Conservation (phyloP, 2,888 invertebrate species). For the Drosophila stalkeri region DNA sequence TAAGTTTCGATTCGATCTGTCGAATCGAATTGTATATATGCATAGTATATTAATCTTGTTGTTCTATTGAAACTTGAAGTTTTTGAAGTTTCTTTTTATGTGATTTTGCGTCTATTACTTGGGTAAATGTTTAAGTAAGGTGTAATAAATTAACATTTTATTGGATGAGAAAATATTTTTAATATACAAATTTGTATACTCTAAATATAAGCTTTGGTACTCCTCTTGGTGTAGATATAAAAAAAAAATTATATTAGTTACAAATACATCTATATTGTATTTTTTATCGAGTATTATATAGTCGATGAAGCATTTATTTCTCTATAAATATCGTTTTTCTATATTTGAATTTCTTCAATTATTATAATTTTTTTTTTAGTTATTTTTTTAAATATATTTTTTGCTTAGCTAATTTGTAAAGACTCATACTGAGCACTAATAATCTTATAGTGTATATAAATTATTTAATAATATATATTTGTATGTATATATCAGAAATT, state of each 20-base stretch:
- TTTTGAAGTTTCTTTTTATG: background rate
- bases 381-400: background rate
- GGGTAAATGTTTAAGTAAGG: background rate
- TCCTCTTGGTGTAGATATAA: background rate
- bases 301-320: background rate
- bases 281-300: background rate
- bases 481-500: background rate
- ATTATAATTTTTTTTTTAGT: background rate
- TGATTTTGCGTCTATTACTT: background rate
- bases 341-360: background rate
- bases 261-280: background rate
- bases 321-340: background rate
- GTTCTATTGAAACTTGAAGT: background rate
- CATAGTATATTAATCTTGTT: background rate
- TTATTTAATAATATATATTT: background rate
- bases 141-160: background rate
- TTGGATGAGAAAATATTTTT: no score
- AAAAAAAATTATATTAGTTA: background rate
- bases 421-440: background rate
- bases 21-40: constrained; percentile 19
- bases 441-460: background rate
- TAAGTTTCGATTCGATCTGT: constrained; percentile 32
- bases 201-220: no score
- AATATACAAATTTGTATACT: no score
- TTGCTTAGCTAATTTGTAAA: background rate